Base-by-base conservation (phyloP, 2,113 vertebrate genomes). In the Carassius auratus region DNA sequence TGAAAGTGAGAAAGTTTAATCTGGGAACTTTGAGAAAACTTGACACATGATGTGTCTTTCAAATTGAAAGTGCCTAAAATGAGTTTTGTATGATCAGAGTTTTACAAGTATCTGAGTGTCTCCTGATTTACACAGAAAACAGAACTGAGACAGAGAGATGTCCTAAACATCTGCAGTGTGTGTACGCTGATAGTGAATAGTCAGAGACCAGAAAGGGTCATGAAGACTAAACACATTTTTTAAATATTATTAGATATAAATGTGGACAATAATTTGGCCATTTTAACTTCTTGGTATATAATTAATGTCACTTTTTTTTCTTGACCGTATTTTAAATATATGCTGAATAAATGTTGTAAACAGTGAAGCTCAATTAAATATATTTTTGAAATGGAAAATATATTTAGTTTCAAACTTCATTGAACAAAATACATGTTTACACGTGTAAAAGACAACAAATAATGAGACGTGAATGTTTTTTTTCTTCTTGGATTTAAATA, bases 101-200 rank as follows among this genome's bases (percentile, higher is more conserved):
- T 59, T 21, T 23, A 1, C 1, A 33, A 57, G 26, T 13, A 59
- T 3, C 17, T 12, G 14, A 8, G 36, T 42, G 21, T 76, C 50
- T 55, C 23, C n/a, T n/a, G 38, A 6, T 30, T 71, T 87, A n/a
- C 55, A 73, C 26, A n/a, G 84, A 55, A 88, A 85, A 59, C 73
- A 85, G 79, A 83, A 85, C 48, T 77, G 83, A 85, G 21, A 73
- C 7, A 8, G 57, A 85, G 62, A 85, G 9, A 14, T 48, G 33
- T n/a, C 69, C 48, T 76, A 59, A 76, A 71, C 69, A 59, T 71
- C 45, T 66, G 71, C 42, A 26, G 33, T 57, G 19, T 26, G 33
- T 23, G 10, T 57, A 38, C 36, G 42, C 26, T 23, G 30, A 78
- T 3, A 33, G 2, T 9, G 33, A 52, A 13, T 52, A 45, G 68